Base-by-base conservation (phyloP, 2,113 vertebrate species). In the Athene noctua region DNA sequence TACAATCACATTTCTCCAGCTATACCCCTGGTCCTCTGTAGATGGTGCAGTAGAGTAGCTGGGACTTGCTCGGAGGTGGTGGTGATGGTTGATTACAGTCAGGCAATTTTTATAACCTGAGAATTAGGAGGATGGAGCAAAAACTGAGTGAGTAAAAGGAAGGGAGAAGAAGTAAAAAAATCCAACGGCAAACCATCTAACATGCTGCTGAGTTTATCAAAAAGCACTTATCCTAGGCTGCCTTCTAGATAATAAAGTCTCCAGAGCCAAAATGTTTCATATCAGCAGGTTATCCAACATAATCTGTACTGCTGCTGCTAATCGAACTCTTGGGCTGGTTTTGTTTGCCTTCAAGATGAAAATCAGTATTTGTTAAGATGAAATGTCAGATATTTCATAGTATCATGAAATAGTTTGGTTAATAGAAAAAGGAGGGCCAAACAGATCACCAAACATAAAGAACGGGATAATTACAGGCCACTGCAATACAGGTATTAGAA, bases 1-100 rank as follows among this genome's bases (percentile, higher is more conserved):
- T 96, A 99, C 99, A 40, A 98, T 46, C 19, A 96, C 23, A 7
- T 98, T 98, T 47, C 95, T 98, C 99, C 99, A 99, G 58, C 97
- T 98, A 13, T 97, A 98, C 11, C 59, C 84, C 26, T 98, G 92
- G 6, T 97, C 94, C 30, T 98, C 98, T 47, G 96, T 84, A 74
- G 98, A 96, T 30, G 97, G 93, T 77, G 98, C 75, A 38, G 96
- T 86, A 62, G 96, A 98, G 95, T 97, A 99, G 93, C 92, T 97
- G 90, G 98, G 68, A 68, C 88, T 98, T 87, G 98, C 97, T 95
- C 96, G 97, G 77, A 98, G 58, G 6, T 98, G 94, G 11, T 98
- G 92, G 46, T 97, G 98, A n/a, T 98, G 98, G 71, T 96, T 95
- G 38, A 97, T 96, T 85, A 99, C 82, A 61, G 97, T 93, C 96